Percentiles rank a stretch among this genome's conserved stretches.
Conservation (phyloP, 2,888 invertebrate genomes). For the Pachycephus smyrnensis region DNA sequence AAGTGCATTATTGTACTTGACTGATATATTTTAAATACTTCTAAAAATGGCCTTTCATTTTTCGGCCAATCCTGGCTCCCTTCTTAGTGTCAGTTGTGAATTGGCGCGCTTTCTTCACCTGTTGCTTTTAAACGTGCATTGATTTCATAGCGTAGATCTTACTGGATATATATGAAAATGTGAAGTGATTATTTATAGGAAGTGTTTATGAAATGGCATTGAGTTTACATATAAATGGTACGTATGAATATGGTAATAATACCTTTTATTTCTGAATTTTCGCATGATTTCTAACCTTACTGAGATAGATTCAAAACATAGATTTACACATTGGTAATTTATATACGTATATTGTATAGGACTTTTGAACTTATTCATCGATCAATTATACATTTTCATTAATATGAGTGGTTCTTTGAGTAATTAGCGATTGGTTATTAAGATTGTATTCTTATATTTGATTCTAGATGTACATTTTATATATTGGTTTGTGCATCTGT, state of each 20-base stretch:
- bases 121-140: conserved; percentile 32
- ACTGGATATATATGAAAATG: not conserved
- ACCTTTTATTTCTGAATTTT: not conserved
- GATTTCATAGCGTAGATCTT: not conserved
- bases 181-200: not conserved
- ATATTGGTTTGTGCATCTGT: not conserved
- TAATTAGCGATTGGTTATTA: not conserved
- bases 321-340: not conserved
- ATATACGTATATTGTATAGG: not conserved
- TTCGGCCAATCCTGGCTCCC: not conserved
- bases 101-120: conserved; percentile 34
- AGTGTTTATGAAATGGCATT: not conserved
- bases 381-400: not conserved
- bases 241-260: not conserved
- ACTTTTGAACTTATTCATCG: not conserved
- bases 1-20: not conserved
- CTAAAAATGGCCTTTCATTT: not conserved
- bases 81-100: not conserved
- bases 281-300: not conserved
- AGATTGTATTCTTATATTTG: not conserved
- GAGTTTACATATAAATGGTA: not conserved
- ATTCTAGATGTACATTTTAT: not conserved
- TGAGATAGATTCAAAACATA: not conserved
- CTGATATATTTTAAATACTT: not conserved
- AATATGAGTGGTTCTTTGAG: not conserved